Evolutionary conservation across 2,888 invertebrate genomes (phyloP).

Genomic region (Carterocephalus palaemon): DNA sequence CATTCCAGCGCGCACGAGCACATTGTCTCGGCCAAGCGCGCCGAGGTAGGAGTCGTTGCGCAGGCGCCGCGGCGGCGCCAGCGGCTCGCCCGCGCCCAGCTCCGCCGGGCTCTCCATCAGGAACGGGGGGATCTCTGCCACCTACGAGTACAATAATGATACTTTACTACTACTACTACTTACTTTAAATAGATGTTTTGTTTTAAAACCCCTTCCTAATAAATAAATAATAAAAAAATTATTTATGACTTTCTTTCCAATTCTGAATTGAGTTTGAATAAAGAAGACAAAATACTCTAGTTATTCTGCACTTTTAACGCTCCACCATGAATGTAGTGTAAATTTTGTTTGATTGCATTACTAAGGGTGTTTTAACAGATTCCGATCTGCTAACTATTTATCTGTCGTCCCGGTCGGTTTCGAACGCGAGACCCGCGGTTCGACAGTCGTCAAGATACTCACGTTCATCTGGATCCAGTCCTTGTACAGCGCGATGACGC

Average conservation of each 20-base stretch:
- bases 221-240: neutral
- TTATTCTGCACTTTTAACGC: too few species aligned
- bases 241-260: too few species aligned
- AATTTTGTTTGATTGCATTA: too few species aligned
- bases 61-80: conserved; percentile 78
- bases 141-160: conserved; percentile 49
- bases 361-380: too few species aligned
- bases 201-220: neutral
- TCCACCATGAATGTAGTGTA: too few species aligned
- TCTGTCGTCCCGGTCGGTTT: too few species aligned
- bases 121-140: conserved; percentile 88
- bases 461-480: conserved; percentile 96
- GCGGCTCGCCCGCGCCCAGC: conserved; percentile 48
- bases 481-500: conserved; percentile 94
- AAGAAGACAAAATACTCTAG: too few species aligned
- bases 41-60: conserved; percentile 93
- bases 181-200: neutral
- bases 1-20: conserved; percentile 88
- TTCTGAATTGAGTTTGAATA: too few species aligned
- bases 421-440: too few species aligned
- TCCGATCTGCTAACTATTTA: too few species aligned
- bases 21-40: conserved; percentile 88
- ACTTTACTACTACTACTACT: conserved; percentile 8
- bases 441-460: conserved; percentile 37
- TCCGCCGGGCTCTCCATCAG: conserved; percentile 80